Evolutionary conservation across 1,140 invertebrate genomes (phyloP).

Genomic region (Ceratina calcarata): DNA sequence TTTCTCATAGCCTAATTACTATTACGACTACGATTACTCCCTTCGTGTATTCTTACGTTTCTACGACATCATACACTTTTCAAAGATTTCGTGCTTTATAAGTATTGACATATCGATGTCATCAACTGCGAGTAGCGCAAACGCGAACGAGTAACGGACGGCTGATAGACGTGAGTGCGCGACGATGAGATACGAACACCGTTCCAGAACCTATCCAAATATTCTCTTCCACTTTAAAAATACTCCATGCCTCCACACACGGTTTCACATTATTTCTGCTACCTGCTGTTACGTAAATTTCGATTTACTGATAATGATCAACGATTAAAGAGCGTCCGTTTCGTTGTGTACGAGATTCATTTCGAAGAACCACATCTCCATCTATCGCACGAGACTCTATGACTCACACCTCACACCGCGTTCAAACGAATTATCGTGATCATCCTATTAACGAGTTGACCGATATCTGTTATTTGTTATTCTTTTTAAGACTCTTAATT

Average conservation of each 20-base stretch:
- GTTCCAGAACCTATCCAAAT: constrained; percentile 17
- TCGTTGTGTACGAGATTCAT: too few species aligned
- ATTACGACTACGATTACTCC: constrained; percentile 30
- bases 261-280: background rate
- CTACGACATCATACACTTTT: constrained; percentile 59
- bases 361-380: too few species aligned
- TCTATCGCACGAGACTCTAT: too few species aligned
- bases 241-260: background rate
- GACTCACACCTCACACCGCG: too few species aligned
- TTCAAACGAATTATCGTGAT: too few species aligned
- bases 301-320: background rate
- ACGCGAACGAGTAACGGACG: constrained; percentile 47
- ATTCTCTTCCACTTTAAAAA: background rate
- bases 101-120: constrained; percentile 72
- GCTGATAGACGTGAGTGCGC: background rate
- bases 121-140: constrained; percentile 63
- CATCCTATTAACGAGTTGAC: too few species aligned
- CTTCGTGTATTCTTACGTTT: constrained; percentile 10
- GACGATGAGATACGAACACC: background rate
- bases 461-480: too few species aligned
- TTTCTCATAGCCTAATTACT: constrained; percentile 74
- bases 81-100: constrained; percentile 48
- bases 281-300: too few species aligned
- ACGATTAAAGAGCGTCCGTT: background rate
- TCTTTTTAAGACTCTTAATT: too few species aligned